Evolutionary conservation across 2,888 invertebrate species (phyloP), one percentile per base, ranked within the genome.

Genomic region (Gnatocerus cornutus): DNA sequence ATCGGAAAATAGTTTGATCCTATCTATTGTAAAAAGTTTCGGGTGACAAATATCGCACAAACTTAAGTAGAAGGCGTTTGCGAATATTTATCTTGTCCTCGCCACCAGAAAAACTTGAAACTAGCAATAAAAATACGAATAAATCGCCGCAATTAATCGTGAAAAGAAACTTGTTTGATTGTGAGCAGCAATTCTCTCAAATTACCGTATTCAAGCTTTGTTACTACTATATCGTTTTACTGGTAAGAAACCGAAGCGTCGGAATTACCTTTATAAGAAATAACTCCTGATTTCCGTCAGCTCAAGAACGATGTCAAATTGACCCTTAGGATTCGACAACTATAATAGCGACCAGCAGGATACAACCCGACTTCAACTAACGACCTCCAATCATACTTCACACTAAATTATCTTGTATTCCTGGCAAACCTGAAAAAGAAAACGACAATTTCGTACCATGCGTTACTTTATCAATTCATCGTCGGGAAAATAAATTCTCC

Each of bases 1-100:
- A 64, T 64, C 41, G 53, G 64, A 55, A 55, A 64, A 64, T 64
- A 64, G 64, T 64, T 64, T 64, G 29, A 64, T 55, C 45, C 43
- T 29, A 52, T 21, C 21, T 64, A 29, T 12, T 52, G 53, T 53
- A 64, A 64, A 43, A 64, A 64, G 16, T 64, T 64, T 64, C 43
- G 10, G 45, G 64, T 53, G 53, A 64, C 53, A 64, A 53, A 63
- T 53, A 63, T 63, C 53, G 63, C 52, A 53, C 41, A 41, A 61
- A 53, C 39, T 62, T 62, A 59, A 58, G 45, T 59, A 45, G 62
- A 50, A 62, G 50, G 50, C 63, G 53, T 53, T 43, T 14, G 63
- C 63, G 53, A 63, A 52, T 63, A 63, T 64, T 64, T 64, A 64
- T 64, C 45, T 45, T 45, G 53, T 46, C 30, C 27, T 53, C 53